Evolutionary conservation across 1,140 invertebrate species (phyloP).

Genomic region (Tribolium castaneum): DNA sequence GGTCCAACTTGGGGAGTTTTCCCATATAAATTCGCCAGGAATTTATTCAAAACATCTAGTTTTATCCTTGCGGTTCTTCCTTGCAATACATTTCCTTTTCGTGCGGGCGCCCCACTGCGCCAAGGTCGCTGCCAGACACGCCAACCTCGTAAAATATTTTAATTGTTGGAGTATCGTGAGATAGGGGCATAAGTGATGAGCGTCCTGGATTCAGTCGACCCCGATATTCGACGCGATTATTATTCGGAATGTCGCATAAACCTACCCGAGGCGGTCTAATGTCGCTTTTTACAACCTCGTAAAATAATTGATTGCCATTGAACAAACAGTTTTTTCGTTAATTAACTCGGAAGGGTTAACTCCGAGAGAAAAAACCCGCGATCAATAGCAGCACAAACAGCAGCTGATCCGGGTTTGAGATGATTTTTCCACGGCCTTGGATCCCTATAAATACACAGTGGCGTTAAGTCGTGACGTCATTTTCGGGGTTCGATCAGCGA

Average conservation of each 20-base stretch:
- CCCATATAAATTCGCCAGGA: neutral
- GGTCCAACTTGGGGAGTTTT: too few species aligned
- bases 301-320: constrained; percentile 14
- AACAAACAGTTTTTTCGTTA: constrained; percentile 1
- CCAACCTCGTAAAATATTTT: constrained; percentile 46
- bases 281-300: neutral
- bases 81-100: constrained; percentile 41
- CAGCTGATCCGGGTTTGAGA: neutral
- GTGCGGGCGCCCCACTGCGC: constrained; percentile 31
- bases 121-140: constrained; percentile 44
- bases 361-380: neutral
- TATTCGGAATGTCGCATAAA: constrained; percentile 15
- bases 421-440: neutral
- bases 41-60: constrained; percentile 25
- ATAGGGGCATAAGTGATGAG: constrained; percentile 44
- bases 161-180: constrained; percentile 46
- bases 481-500: neutral
- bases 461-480: constrained; percentile 11
- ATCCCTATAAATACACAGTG: neutral
- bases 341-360: neutral
- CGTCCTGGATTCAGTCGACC: constrained; percentile 31
- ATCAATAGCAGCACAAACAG: neutral
- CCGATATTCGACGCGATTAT: constrained; percentile 9
- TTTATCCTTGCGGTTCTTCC: constrained; percentile 35
- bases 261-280: neutral